Evolutionary conservation across 2,113 vertebrate species (phyloP).

Genomic region (Mixornis gularis): DNA sequence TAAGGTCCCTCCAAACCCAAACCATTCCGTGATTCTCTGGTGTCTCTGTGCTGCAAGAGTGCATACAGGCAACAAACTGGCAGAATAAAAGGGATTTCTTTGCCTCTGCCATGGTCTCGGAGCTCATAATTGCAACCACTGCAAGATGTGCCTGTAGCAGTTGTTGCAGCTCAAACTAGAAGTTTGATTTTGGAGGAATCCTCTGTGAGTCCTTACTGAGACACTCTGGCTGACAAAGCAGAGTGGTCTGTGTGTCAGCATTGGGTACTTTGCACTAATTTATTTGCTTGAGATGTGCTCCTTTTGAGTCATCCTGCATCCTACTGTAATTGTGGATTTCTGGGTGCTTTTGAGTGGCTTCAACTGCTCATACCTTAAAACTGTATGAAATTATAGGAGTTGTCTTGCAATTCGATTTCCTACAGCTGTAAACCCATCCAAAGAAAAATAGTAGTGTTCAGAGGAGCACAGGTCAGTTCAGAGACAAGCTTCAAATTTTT

Average conservation of each 20-base stretch:
- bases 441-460: not conserved
- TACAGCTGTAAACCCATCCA: not conserved
- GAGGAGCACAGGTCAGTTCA: slow-evolving; percentile 26
- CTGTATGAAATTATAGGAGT: not conserved
- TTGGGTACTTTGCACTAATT: not conserved
- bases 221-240: not conserved
- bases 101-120: not conserved
- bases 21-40: not conserved
- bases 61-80: not conserved
- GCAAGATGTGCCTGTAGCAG: not conserved
- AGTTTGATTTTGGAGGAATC: not conserved
- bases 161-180: not conserved
- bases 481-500: slow-evolving; percentile 10
- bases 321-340: not conserved
- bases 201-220: not conserved
- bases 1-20: not conserved
- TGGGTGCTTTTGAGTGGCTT: not conserved
- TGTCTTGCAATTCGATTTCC: not conserved
- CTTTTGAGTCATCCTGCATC: not conserved
- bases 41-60: not conserved
- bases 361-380: not conserved
- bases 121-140: not conserved
- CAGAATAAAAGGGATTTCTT: not conserved
- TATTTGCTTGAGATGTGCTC: not conserved
- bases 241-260: not conserved